Evolutionary conservation across 2,113 vertebrate species (phyloP), one percentile per base, ranked within the genome.

Genomic region (Limanda limanda): DNA sequence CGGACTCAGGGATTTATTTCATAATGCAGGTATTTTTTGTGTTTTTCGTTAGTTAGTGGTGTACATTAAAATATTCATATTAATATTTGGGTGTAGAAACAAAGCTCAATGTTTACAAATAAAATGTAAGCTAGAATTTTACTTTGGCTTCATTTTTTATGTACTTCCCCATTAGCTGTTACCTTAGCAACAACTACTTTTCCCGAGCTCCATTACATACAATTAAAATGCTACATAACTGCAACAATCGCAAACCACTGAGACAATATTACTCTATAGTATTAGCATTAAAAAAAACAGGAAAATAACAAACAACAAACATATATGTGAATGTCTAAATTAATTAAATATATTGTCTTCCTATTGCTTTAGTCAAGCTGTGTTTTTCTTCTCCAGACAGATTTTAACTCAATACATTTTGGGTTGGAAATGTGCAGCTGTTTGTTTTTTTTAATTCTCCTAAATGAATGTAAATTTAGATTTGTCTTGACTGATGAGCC

Each of bases 161-260:
- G 40, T 42, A 31, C 12, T 8, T 40, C 18, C 7, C 21, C 37
- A 61, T 71, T 40, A 61, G 37, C 40, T 72, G 68, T 66, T 81
- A 66, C 24, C 62, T 8, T 71, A 51, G 58, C 48, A 68, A 62
- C 55, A 42, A 66, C 61, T 76, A 25, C 62, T 71, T 31, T 60
- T 60, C 62, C 55, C 10, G 3, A 2, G 4, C 60, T 47, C 48
- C 2, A 54, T 17, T 2, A 55, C 20, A 55, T 60, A 20, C 45
- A 48, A 48, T 48, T 18, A 15, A 48, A 48, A 48, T 17, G 15
- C 45, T 6, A 31, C 27, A 6, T 31, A 31, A 31, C 27, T 31
- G 27, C 27, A 5, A 31, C 27, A 31, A 31, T 31, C 27, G 0
- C 5, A 5, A 31, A 31, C 31, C 31, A 31, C 5, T 31, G 7